These are phyloP conservation scores for Muschampia plurimacula DNA, from an alignment of 2,888 invertebrate species.

Conservation along the genomic window DNA sequence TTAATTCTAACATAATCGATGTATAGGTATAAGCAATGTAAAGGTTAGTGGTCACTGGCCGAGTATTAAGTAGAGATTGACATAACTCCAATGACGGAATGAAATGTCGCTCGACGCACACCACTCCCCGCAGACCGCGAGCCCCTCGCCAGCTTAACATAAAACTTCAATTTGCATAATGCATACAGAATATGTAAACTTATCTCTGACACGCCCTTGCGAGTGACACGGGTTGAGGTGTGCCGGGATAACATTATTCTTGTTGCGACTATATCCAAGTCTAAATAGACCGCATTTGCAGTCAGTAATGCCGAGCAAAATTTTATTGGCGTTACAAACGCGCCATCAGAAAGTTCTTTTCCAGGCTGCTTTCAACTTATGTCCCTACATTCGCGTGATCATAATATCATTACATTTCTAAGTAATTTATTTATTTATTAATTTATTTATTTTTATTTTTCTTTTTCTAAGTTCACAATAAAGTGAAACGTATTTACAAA, in stretches of 20 bases:
- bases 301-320: constrained; percentile 60
- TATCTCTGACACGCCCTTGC: constrained; percentile 82
- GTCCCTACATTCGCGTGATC: background rate
- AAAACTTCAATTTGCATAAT: constrained; percentile 85
- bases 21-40: background rate
- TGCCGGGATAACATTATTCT: constrained; percentile 83
- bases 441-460: background rate
- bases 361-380: background rate
- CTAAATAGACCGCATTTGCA: constrained; percentile 80
- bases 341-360: constrained; percentile 39
- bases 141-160: constrained; percentile 70
- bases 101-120: constrained; percentile 55
- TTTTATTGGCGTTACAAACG: constrained; percentile 63
- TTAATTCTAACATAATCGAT: background rate
- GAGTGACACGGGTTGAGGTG: constrained; percentile 79
- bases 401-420: background rate
- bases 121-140: constrained; percentile 45
- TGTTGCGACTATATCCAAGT: constrained; percentile 75
- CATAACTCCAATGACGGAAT: constrained; percentile 59
- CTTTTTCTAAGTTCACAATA: background rate
- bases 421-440: background rate
- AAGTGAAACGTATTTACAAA: too few species aligned
- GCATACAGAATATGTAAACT: constrained; percentile 84
- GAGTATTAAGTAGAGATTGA: constrained; percentile 43
- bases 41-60: constrained; percentile 48